These are phyloP conservation scores for Bombus confusus DNA, from an alignment of 1,140 invertebrate genomes.

Conservation along the genomic window DNA sequence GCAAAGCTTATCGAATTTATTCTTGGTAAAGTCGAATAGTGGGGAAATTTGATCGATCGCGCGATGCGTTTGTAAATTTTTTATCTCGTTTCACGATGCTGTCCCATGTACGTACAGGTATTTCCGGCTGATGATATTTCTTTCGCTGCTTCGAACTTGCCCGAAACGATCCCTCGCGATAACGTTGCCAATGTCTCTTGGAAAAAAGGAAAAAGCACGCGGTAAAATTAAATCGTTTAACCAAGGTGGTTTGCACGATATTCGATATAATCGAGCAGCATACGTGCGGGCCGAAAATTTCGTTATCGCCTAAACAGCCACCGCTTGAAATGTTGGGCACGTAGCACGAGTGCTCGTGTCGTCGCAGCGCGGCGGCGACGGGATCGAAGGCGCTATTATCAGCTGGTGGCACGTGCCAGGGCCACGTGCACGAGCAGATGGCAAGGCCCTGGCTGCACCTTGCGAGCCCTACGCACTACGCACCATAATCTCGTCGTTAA, in stretches of 20 bases:
- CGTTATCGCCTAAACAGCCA: slow-evolving; percentile 34
- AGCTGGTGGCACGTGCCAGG: slow-evolving; percentile 78
- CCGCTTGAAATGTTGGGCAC: slow-evolving; percentile 39
- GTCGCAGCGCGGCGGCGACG: not conserved
- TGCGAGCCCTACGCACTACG: slow-evolving; percentile 68
- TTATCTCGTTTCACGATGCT: too few relatives aligned
- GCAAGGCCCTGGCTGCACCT: slow-evolving; percentile 76
- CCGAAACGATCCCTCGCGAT: too few relatives aligned
- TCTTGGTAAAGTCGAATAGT: not conserved
- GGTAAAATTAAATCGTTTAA: not conserved
- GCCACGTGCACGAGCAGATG: slow-evolving; percentile 80
- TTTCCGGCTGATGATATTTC: too few relatives aligned
- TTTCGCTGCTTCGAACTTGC: too few relatives aligned
- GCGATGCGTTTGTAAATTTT: too few relatives aligned
- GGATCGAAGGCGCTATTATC: slow-evolving; percentile 74
- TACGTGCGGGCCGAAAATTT: slow-evolving; percentile 37
- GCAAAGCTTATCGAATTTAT: too few relatives aligned
- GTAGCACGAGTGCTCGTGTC: slow-evolving; percentile 30
- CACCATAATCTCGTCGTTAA: slow-evolving; percentile 69
- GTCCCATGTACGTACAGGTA: too few relatives aligned
- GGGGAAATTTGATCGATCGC: not conserved
- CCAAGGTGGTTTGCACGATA: not conserved
- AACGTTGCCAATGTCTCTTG: too few relatives aligned
- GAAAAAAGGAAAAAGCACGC: not conserved
- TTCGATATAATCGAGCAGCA: slow-evolving; percentile 27